Base-by-base conservation (phyloP, 2,888 invertebrate species). In the Caenorhabditis drosophilae region DNA sequence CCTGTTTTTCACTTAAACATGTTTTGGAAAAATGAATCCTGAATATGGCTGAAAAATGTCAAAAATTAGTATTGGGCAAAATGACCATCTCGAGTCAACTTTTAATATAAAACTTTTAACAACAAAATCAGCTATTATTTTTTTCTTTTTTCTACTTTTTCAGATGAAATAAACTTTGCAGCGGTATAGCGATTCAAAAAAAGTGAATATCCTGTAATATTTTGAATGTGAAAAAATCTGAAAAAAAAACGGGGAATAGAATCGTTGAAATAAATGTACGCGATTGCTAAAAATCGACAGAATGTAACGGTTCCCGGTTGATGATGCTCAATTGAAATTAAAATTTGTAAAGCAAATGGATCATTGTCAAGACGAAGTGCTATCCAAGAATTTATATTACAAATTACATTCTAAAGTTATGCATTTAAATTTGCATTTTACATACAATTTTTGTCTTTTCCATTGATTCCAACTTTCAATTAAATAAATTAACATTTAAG, bases 201-300 rank as follows among this genome's bases (percentile, higher is more conserved):
- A 16, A 62, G 18, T 7, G 56, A 56, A 0, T 50, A 18, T 12
- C 48, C 56, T 2, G 62, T 62, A 4, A 62, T 25, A 22, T 56
- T 62, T 48, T 62, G 62, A 34, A 62, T 18, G 25, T 62, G 62
- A 23, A 62, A 62, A 36, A 35, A 62, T 23, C 53, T 54, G 53
- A 18, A 52, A 59, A 12, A 9, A 0, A 26, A 31, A 22, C 9
- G 18, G 20, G 4, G 1, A 9, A 35, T 7, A 23, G 6, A 34
- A 44, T 31, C 12, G 6, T 31, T 31, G 6, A 9, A n/a, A 12
- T 36, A 4, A 15, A 4, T 36, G 16, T 27, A 59, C 58, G 23
- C 42, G 3, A 22, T 4, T 1, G 18, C 3, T 1, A 41, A 9
- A 22, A 53, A 22, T 3, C 16, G 26, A 0, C 53, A 27, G 0